A percentile compares a stretch with the other conserved stretches of the same genome.
These are phyloP conservation scores for Chelmon rostratus DNA, from an alignment of 2,797 vertebrate species.

Conservation along the genomic window DNA sequence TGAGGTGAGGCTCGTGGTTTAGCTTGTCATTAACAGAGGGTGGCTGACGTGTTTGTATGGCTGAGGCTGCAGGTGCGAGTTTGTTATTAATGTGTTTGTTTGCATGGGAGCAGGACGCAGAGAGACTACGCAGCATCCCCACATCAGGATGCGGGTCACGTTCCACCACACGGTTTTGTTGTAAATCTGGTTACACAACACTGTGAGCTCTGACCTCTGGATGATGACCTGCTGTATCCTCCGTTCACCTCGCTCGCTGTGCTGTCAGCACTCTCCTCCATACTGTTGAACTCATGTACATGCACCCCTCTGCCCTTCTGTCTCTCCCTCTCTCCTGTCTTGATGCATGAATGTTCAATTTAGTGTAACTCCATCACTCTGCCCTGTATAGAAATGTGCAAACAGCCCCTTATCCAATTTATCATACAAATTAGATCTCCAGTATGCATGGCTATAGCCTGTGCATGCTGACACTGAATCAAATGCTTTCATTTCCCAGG, in stretches of 20 bases:
- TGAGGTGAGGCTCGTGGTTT: not conserved
- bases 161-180: slow-evolving; percentile 17
- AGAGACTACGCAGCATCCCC: not conserved
- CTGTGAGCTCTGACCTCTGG: slow-evolving; percentile 19
- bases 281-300: not conserved
- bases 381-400: not conserved
- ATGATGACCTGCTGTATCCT: slow-evolving; percentile 35
- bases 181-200: slow-evolving; percentile 64
- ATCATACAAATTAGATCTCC: not conserved
- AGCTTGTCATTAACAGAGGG: not conserved
- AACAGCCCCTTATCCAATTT: not conserved
- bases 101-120: not conserved
- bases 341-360: not conserved
- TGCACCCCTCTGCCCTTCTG: not conserved
- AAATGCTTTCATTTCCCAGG: not conserved
- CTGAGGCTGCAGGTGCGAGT: not conserved
- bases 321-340: not conserved
- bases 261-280: not conserved
- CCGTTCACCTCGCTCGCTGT: slow-evolving; percentile 15
- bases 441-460: not conserved
- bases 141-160: slow-evolving; percentile 53
- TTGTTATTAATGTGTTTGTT: not conserved
- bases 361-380: not conserved
- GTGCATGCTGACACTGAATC: not conserved
- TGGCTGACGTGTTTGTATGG: slow-evolving; percentile 2